phyloP scores from a whole-genome alignment of 2,797 vertebrate genomes.

The Xyrichtys novacula region DNA sequence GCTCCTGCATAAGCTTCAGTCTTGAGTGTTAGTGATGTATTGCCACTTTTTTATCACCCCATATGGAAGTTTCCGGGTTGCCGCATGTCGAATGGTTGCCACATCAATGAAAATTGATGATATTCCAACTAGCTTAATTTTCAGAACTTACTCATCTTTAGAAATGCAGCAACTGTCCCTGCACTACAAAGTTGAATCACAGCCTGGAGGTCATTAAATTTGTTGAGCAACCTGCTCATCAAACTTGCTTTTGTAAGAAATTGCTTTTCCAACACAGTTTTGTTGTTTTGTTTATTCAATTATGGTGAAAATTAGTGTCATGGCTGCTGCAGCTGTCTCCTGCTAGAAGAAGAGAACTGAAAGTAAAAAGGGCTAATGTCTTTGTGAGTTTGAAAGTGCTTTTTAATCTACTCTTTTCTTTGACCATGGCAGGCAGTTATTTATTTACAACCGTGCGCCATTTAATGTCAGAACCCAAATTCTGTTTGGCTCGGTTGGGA shows the following conservation, averaged over 20 bases:
- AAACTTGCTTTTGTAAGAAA: slow-evolving; percentile 26
- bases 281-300: slow-evolving; percentile 33
- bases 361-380: slow-evolving; percentile 6
- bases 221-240: slow-evolving; percentile 4
- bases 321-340: slow-evolving; percentile 2
- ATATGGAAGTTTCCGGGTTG: neutral
- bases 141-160: slow-evolving; percentile 11
- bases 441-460: slow-evolving; percentile 35
- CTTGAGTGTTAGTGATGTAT: neutral
- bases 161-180: neutral
- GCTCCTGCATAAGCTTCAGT: neutral
- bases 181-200: neutral
- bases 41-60: neutral
- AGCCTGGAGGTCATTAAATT: slow-evolving; percentile 28
- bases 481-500: neutral
- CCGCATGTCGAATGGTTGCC: neutral
- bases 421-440: slow-evolving; percentile 16
- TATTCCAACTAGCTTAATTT: slow-evolving; percentile 1
- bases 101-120: too few relatives aligned
- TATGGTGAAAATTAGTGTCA: slow-evolving; percentile 51
- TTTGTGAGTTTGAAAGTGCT: slow-evolving; percentile 22
- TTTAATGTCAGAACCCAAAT: slow-evolving; percentile 40
- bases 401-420: slow-evolving; percentile 29
- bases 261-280: slow-evolving; percentile 20
- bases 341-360: slow-evolving; percentile 23